These are phyloP conservation scores for Diabrotica undecimpunctata DNA, from an alignment of 1,140 invertebrate species.

Conservation along the genomic window DNA sequence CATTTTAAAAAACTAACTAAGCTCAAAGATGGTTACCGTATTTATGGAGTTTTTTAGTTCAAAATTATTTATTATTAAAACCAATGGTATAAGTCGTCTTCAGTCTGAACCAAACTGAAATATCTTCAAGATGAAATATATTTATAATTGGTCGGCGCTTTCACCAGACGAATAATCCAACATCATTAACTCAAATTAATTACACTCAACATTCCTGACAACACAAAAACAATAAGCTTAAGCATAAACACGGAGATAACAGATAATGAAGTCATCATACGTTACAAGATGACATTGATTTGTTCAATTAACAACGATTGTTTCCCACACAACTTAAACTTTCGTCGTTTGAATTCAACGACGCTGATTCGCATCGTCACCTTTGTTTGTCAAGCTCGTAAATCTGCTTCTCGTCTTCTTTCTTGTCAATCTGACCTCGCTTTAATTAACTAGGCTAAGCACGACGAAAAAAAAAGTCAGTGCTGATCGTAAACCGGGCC, in stretches of 20 bases:
- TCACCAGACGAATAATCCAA: not conserved
- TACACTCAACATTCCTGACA: not conserved
- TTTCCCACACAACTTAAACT: not conserved
- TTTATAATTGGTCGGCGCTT: not conserved
- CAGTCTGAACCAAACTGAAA: too few relatives aligned
- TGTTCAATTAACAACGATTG: slow-evolving; percentile 2
- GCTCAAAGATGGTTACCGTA: too few relatives aligned
- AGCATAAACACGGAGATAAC: not conserved
- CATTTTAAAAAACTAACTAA: too few relatives aligned
- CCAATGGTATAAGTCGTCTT: too few relatives aligned
- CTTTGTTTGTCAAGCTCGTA: not conserved
- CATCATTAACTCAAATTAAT: slow-evolving; percentile 3
- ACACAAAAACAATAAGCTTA: slow-evolving; percentile 2
- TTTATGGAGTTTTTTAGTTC: too few relatives aligned
- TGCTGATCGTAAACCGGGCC: too few relatives aligned
- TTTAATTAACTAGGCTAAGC: slow-evolving; percentile 7
- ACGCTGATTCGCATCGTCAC: not conserved
- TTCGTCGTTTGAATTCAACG: not conserved
- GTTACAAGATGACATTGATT: not conserved
- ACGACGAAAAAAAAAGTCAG: not conserved
- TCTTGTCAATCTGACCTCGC: not conserved
- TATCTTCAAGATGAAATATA: too few relatives aligned
- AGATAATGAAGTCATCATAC: slow-evolving; percentile 1
- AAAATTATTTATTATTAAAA: too few relatives aligned
- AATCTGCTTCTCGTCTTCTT: not conserved